Evolutionary conservation across 2,113 vertebrate genomes (phyloP), one percentile per base, ranked within the genome.

Genomic region (Limnothrissa miodon): DNA sequence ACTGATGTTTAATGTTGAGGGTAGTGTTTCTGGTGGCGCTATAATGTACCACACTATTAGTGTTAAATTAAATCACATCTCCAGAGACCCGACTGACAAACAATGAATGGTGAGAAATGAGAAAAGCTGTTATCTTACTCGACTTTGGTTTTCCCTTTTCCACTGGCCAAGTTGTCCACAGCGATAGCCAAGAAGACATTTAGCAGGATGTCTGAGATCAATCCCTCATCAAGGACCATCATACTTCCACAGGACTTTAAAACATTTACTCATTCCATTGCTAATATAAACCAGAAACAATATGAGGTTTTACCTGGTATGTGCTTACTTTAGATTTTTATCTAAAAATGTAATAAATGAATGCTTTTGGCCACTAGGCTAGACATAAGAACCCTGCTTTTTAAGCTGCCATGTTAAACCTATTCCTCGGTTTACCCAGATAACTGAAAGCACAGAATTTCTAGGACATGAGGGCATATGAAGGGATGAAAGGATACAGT

Each of bases 401-500:
- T 25, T 62, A 23, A 74, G 11, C 33, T 74, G 66, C 66, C 10
- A 44, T n/a, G 25, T 33, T 42, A 13, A 44, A 39, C 39, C 36
- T 53, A 42, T 45, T 39, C 5, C 23, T 1, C 15, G 21, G 17
- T 13, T 13, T 44, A 19, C 19, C 25, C 29, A 44, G 9, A 42
- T 19, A 39, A 33, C 19, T 1, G 21, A 39, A 33, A 36, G 66
- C 1, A 74, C 11, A 5, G 2, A 15, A 29, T 17, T 1, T 17
- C 29, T 39, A 33, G 17, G 25, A 39, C 13, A 42, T 29, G 33
- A 13, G 51, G 33, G 42, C 21, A 59, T 1, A 42, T 42, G 42
- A 6, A 42, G 42, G 1, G 39, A 0, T 48, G 74, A 87, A 78
- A 91, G 94, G 96, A 96, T 97, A 97, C 97, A 99, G 93, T 99